Evolutionary conservation across 2,888 invertebrate genomes (phyloP), one percentile per base, ranked within the genome.

Genomic region (Papilio gigon): DNA sequence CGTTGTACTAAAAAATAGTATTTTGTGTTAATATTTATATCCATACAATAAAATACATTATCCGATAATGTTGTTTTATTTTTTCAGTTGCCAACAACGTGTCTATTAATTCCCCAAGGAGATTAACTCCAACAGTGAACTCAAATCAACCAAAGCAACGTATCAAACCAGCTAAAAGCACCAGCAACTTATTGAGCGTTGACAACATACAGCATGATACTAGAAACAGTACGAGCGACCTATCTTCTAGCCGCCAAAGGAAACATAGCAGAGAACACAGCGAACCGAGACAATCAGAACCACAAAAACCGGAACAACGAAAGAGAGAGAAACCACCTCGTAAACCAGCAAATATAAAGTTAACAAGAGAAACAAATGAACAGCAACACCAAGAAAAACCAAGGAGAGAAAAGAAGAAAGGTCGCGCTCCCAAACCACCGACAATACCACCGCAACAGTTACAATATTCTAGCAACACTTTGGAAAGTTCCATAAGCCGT

Each of bases 401-500:
- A 63, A 75, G 70, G 0, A 79, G 80, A 70, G 73, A 79, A 40
- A 76, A 75, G 22, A 78, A 76, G 50, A 78, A 76, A 67, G 20
- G 68, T 47, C 70, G 61, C n/a, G 53, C 65, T 17, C 50, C 66
- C 14, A 59, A 56, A 37, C 63, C 68, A 6, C 64, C 64, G 44
- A 44, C 58, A 74, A 72, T 70, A 66, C 70, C 62, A 65, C 72
- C 68, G 63, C 71, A 35, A 70, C 59, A 60, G 9, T 25, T 56
- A 22, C 65, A 71, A 35, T 82, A 85, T 68, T 78, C 86, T 1
- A 86, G 85, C 1, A 86, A 89, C 67, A 90, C 88, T 63, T 74
- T 89, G 76, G 88, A 89, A 66, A 90, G 90, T 80, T 88, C 89
- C 17, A 89, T 90, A 50, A 90, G 89, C 68, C 82, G 80, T 61